A percentile compares a stretch with the other conserved stretches of the same genome.
These are phyloP conservation scores for Ennomos fuscantarius DNA, from an alignment of 2,888 invertebrate genomes.

Conservation along the genomic window DNA sequence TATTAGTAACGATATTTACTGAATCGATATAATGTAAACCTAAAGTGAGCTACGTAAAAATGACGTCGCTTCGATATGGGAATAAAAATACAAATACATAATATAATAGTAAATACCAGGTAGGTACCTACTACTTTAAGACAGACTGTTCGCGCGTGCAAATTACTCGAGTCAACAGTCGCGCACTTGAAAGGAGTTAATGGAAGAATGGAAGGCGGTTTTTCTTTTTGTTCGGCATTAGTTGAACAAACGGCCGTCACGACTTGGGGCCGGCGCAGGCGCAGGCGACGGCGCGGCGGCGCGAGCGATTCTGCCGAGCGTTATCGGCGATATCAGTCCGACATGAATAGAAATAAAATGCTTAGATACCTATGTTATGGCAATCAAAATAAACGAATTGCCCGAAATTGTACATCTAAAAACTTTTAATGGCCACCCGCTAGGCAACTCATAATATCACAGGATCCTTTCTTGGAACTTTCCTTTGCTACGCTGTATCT, in stretches of 20 bases:
- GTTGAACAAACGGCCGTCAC: conserved; percentile 78
- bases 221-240: conserved; percentile 77
- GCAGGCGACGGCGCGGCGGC: conserved; percentile 16
- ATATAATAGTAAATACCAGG: conserved; percentile 34
- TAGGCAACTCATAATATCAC: too few relatives aligned
- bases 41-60: conserved; percentile 35
- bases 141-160: conserved; percentile 71
- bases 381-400: conserved; percentile 14
- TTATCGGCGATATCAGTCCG: conserved; percentile 24
- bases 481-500: neutral
- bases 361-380: neutral
- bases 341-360: conserved; percentile 24
- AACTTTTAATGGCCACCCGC: neutral
- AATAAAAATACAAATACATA: conserved; percentile 61
- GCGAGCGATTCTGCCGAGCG: conserved; percentile 19
- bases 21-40: conserved; percentile 43
- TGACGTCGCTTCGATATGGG: conserved; percentile 49
- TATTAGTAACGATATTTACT: conserved; percentile 20
- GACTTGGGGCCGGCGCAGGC: conserved; percentile 62
- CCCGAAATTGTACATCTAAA: conserved; percentile 8
- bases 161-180: conserved; percentile 72
- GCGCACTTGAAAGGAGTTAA: conserved; percentile 63
- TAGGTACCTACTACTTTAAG: conserved; percentile 28
- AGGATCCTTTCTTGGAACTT: neutral
- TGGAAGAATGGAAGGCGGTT: conserved; percentile 68